Conservation (phyloP, 2,797 vertebrate genomes). For the Chelon auratus region DNA sequence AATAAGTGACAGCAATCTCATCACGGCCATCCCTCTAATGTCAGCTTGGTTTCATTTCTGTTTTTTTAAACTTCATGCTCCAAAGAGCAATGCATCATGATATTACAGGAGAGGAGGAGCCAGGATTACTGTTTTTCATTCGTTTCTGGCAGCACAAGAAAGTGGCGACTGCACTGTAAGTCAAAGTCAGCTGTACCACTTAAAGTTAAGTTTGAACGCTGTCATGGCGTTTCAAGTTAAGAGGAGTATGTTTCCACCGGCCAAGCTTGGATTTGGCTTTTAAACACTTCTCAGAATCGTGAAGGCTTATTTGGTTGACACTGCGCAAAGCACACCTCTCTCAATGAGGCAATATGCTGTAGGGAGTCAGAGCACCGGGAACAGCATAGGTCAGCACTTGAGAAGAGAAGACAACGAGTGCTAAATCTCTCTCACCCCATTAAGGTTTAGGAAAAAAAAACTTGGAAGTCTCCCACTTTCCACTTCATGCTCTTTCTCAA, state of each 20-base stretch:
- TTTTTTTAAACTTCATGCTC: slow-evolving; percentile 1
- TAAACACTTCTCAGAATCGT: slow-evolving; percentile 18
- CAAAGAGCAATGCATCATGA: slow-evolving; percentile 20
- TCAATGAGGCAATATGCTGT: slow-evolving; percentile 19
- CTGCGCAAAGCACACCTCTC: slow-evolving; percentile 17
- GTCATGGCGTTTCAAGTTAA: slow-evolving; percentile 19
- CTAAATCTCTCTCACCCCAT: slow-evolving; percentile 53
- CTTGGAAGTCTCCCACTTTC: slow-evolving; percentile 52
- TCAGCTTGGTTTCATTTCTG: background rate
- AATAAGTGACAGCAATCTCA: slow-evolving; percentile 4
- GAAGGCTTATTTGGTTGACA: slow-evolving; percentile 23
- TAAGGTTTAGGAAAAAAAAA: slow-evolving; percentile 11
- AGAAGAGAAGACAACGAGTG: slow-evolving; percentile 18
- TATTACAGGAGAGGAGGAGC: slow-evolving; percentile 4
- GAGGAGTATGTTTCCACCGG: background rate
- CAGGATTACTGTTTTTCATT: slow-evolving; percentile 33
- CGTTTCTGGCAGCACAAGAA: slow-evolving; percentile 23
- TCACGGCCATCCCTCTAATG: slow-evolving; percentile 3
- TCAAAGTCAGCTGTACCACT: slow-evolving; percentile 3
- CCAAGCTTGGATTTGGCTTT: slow-evolving; percentile 33
- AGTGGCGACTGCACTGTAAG: background rate
- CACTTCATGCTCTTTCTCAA: slow-evolving; percentile 17
- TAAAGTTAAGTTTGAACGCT: background rate
- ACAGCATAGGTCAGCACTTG: slow-evolving; percentile 37
- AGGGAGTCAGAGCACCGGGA: slow-evolving; percentile 21